Conservation (phyloP, 2,888 invertebrate species). For the Phyllotreta striolata region DNA sequence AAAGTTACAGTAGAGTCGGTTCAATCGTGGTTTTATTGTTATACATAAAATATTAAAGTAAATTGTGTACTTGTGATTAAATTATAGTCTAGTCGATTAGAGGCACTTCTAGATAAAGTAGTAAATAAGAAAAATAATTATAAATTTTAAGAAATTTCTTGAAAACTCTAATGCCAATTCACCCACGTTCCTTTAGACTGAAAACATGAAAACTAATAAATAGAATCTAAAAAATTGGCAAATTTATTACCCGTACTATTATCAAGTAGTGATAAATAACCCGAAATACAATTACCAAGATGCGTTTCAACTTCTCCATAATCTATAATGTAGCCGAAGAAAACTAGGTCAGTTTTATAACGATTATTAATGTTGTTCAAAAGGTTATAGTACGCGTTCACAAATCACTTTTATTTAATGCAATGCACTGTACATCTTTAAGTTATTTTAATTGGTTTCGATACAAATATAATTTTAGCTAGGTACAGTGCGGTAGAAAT, state of each 20-base stretch:
- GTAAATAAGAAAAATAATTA: no score
- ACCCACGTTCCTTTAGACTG: no score
- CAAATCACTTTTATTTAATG: constrained; percentile 18
- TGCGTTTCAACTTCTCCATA: constrained; percentile 12
- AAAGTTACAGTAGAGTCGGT: background rate
- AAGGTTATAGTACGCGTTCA: constrained; percentile 15
- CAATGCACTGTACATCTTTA: background rate
- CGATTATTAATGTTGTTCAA: constrained; percentile 11
- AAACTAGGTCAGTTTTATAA: constrained; percentile 22
- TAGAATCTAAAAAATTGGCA: no score
- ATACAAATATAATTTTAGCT: no score
- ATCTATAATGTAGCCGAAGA: constrained; percentile 1
- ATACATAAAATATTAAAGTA: background rate
- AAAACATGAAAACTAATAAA: no score
- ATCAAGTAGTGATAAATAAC: background rate
- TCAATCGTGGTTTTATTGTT: constrained; percentile 5
- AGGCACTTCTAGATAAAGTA: no score
- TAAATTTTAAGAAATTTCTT: no score
- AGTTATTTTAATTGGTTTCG: constrained; percentile 2
- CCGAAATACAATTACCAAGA: constrained; percentile 14
- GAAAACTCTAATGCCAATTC: no score
- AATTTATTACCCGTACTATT: constrained; percentile 1
- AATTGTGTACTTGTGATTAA: background rate
- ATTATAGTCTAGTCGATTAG: constrained; percentile 1
- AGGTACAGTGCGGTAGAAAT: no score